phyloP scores from a whole-genome alignment of 2,888 invertebrate species.

The Polydrusus pterygomalis region DNA sequence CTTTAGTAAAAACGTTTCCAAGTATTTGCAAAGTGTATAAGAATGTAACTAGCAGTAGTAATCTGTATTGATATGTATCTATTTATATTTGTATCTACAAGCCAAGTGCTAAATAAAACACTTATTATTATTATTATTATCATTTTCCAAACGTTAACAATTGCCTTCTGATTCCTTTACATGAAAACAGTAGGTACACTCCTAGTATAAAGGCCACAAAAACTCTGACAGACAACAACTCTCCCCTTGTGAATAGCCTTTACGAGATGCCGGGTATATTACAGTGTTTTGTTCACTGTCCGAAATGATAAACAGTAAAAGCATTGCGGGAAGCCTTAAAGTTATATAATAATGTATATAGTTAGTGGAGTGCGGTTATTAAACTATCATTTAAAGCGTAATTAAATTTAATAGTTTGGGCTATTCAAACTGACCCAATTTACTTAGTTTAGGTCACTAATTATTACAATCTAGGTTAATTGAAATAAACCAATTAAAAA shows the following conservation, averaged over 20 bases:
- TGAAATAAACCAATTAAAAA: no score
- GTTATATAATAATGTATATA: background rate
- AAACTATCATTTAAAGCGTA: background rate
- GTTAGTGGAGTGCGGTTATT: background rate
- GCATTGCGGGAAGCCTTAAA: background rate
- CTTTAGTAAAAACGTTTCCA: no score
- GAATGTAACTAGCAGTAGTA: no score
- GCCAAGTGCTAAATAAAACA: no score
- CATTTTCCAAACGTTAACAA: background rate
- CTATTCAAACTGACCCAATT: background rate
- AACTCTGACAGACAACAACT: background rate
- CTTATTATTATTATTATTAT: no score
- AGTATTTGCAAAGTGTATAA: no score
- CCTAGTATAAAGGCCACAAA: background rate
- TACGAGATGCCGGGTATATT: background rate
- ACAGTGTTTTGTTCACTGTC: slow-evolving; percentile 1
- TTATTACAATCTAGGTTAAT: no score
- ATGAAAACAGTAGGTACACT: background rate
- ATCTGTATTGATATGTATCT: no score
- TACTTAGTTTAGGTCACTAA: background rate
- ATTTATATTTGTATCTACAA: no score
- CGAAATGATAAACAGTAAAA: slow-evolving; percentile 8
- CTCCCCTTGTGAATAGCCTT: slow-evolving; percentile 1
- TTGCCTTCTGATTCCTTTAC: background rate
- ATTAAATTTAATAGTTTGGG: background rate